Evolutionary conservation across 2,113 vertebrate genomes (phyloP), one percentile per base, ranked within the genome.

Genomic region (Tupaia chinensis): DNA sequence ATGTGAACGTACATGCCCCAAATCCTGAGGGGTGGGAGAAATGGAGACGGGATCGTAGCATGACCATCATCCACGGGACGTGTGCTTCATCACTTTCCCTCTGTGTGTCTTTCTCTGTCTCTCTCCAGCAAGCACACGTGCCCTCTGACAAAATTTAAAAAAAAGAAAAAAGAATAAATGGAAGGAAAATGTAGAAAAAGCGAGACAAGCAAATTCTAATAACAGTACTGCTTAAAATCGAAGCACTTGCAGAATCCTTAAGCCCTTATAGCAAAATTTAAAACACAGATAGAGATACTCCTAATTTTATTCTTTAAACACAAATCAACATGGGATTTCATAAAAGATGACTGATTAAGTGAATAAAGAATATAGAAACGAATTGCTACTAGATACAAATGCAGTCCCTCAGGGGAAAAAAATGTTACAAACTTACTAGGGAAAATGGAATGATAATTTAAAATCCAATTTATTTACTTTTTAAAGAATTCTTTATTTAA

Each of bases 391-490:
- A 13, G 53, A 93, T 76, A 19, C 29, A 92, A 92, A 89, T 34
- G 86, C 9, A 81, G 32, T 32, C 61, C 90, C 34, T 72, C 25
- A 76, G 19, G 56, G 14, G 63, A 93, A 74, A 32, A 79, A 91
- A 93, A 84, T 80, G 73, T 32, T 84, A 56, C 54, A 63, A 87
- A 70, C 63, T 79, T 72, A 87, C 81, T 69, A 89, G n/a, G 66
- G 77, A 86, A 15, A 61, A 93, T 20, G 53, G 76, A 80, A 92
- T 29, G 53, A 58, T 81, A 25, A 96, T 82, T 72, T 34, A 88
- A 80, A 89, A 54, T 54, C 13, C 17, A 70, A 70, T 32, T 65
- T 29, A 53, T 17, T 27, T 44, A 44, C 44, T 44, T 44, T 44
- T 44, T 44, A 44, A 44, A 44, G 44, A 44, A 44, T 44, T 44